phyloP scores from a whole-genome alignment of 2,797 vertebrate species.

The Malurus splendens region DNA sequence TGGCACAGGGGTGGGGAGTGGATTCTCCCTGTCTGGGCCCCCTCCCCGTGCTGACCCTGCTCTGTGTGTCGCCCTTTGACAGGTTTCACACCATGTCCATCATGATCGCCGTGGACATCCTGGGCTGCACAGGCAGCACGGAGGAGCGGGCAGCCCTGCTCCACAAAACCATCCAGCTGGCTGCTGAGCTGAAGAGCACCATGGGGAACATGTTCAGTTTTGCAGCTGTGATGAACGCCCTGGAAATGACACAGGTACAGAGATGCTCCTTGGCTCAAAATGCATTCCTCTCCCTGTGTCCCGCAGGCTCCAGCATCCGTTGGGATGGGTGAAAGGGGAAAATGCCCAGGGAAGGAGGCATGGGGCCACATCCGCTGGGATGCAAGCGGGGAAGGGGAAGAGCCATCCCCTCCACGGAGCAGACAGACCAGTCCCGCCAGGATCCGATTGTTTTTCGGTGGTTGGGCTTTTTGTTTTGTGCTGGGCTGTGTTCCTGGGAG shows the following conservation, averaged over 20 bases:
- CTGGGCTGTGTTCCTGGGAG: conserved; percentile 47
- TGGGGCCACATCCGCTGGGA: background rate
- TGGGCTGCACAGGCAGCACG: conserved; percentile 91
- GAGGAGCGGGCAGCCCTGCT: conserved; percentile 91
- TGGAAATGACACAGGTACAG: conserved; percentile 91
- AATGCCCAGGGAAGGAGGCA: background rate
- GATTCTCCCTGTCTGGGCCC: background rate
- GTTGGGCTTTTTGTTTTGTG: conserved; percentile 44
- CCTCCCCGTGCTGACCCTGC: accelerated
- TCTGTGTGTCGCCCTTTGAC: background rate
- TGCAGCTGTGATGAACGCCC: conserved; percentile 91
- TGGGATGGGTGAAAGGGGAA: background rate
- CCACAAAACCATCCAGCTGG: conserved; percentile 95
- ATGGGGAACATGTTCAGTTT: conserved; percentile 98
- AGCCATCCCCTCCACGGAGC: background rate
- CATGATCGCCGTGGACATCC: conserved; percentile 93
- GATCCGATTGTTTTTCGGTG: background rate
- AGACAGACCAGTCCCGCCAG: background rate
- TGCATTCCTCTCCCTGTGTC: background rate
- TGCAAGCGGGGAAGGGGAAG: background rate
- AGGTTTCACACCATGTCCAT: conserved; percentile 98
- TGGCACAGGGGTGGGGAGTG: background rate
- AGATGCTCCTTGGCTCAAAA: background rate
- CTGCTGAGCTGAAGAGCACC: conserved; percentile 89
- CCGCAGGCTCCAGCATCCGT: accelerated